phyloP scores from a whole-genome alignment of 2,113 vertebrate genomes.

The Tachysurus vachellii region DNA sequence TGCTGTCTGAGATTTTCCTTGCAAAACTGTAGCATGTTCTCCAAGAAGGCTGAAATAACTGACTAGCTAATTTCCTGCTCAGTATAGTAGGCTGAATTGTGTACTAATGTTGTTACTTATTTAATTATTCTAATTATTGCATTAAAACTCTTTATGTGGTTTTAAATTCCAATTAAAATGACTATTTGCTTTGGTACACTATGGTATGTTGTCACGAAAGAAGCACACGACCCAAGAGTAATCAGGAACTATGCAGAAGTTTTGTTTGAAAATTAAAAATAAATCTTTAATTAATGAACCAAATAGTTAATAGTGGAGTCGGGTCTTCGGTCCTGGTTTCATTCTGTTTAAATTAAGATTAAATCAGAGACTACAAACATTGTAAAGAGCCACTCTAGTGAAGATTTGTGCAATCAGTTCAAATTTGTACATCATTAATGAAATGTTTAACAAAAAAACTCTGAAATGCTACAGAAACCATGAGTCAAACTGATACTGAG shows the following conservation, averaged over 20 bases:
- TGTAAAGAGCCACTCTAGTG: not conserved
- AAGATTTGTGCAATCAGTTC: not conserved
- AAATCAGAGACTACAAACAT: not conserved
- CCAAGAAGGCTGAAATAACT: not conserved
- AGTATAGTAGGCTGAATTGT: not conserved
- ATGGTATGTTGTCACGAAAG: not conserved
- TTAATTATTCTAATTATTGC: too few relatives aligned
- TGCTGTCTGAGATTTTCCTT: not conserved
- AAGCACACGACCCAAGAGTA: not conserved
- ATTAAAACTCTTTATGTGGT: not conserved
- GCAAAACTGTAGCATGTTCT: not conserved
- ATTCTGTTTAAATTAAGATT: not conserved
- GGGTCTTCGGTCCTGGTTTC: not conserved
- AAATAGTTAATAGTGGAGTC: not conserved
- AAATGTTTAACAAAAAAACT: not conserved
- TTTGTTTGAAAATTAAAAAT: not conserved
- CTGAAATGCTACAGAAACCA: not conserved
- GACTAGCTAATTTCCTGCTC: not conserved
- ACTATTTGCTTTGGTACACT: not conserved
- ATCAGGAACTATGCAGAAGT: not conserved
- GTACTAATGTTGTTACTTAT: too few relatives aligned
- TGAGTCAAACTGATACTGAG: not conserved
- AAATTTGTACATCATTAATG: not conserved
- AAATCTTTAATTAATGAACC: not conserved
- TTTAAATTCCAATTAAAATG: not conserved